Conservation (phyloP, 2,797 vertebrate species). For the Anguilla megastoma region DNA sequence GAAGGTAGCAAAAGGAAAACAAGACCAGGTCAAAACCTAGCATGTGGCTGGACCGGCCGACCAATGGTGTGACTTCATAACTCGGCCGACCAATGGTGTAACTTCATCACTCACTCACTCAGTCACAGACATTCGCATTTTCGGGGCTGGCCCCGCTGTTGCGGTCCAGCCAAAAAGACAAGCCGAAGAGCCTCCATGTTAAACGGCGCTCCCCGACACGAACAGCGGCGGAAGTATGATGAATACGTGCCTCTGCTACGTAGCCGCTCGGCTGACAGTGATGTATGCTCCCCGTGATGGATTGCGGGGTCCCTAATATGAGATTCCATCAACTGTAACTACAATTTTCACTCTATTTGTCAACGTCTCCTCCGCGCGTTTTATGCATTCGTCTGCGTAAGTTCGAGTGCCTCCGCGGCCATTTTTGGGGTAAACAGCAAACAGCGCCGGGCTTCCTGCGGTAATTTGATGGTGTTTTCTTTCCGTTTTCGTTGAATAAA, state of each 20-base stretch:
- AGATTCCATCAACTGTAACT: conserved; percentile 56
- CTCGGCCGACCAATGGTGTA: too few relatives aligned
- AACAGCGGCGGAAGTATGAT: conserved; percentile 70
- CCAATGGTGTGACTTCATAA: too few relatives aligned
- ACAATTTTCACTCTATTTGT: conserved; percentile 64
- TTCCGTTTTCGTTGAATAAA: not conserved
- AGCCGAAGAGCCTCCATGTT: conserved; percentile 44
- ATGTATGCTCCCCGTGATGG: conserved; percentile 83
- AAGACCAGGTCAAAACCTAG: too few relatives aligned
- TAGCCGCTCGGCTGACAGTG: conserved; percentile 76
- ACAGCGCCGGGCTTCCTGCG: not conserved
- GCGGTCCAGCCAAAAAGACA: conserved; percentile 7
- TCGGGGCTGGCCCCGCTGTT: too few relatives aligned
- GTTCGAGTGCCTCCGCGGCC: not conserved
- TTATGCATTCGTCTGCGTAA: conserved; percentile 57
- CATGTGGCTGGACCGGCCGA: too few relatives aligned
- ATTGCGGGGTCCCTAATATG: conserved; percentile 62
- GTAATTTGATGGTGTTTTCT: conserved; percentile 19
- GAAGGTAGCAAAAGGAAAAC: not conserved
- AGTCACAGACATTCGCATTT: too few relatives aligned
- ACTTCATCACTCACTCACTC: too few relatives aligned
- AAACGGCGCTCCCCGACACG: conserved; percentile 44
- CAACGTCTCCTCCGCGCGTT: conserved; percentile 59
- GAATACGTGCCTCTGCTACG: conserved; percentile 76
- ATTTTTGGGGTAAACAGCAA: not conserved